Percentiles rank a stretch among this genome's conserved stretches.
Evolutionary conservation across 2,888 invertebrate genomes (phyloP).

Genomic region (Watsonalla cultraria): DNA sequence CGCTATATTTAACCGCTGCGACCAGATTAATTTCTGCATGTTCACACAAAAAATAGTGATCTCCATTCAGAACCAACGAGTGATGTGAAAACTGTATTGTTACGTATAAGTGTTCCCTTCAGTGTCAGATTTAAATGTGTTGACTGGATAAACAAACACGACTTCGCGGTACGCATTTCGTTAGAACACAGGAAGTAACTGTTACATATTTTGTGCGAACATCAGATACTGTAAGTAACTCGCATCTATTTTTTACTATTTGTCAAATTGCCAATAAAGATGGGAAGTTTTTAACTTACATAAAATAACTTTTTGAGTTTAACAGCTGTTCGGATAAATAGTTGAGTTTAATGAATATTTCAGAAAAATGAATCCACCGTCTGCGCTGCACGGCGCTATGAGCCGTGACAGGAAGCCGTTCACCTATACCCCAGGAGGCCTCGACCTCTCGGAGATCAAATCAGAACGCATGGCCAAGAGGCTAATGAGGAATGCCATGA

Average conservation of each 20-base stretch:
- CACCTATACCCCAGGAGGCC: slow-evolving; percentile 95
- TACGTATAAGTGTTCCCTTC: slow-evolving; percentile 29
- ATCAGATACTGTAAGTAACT: slow-evolving; percentile 63
- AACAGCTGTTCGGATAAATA: slow-evolving; percentile 30
- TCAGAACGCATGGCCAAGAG: slow-evolving; percentile 94
- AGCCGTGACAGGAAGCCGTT: slow-evolving; percentile 96
- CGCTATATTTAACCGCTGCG: slow-evolving; percentile 74
- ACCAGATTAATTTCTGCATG: slow-evolving; percentile 69
- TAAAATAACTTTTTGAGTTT: slow-evolving; percentile 34
- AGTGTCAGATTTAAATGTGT: slow-evolving; percentile 45
- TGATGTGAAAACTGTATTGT: slow-evolving; percentile 57
- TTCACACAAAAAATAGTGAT: slow-evolving; percentile 64
- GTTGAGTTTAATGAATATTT: slow-evolving; percentile 44
- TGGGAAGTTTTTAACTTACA: slow-evolving; percentile 35
- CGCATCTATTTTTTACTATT: slow-evolving; percentile 58
- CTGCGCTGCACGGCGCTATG: slow-evolving; percentile 92
- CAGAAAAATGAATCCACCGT: slow-evolving; percentile 84
- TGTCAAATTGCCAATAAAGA: slow-evolving; percentile 67
- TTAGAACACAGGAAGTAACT: slow-evolving; percentile 52
- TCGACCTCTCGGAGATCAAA: slow-evolving; percentile 93
- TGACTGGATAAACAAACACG: slow-evolving; percentile 44
- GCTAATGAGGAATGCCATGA: slow-evolving; percentile 75
- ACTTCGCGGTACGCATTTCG: slow-evolving; percentile 19
- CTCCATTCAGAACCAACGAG: slow-evolving; percentile 38
- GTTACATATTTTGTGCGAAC: slow-evolving; percentile 42